These are phyloP conservation scores for Listrodromus nycthemerus DNA, from an alignment of 2,888 invertebrate species.

Conservation along the genomic window DNA sequence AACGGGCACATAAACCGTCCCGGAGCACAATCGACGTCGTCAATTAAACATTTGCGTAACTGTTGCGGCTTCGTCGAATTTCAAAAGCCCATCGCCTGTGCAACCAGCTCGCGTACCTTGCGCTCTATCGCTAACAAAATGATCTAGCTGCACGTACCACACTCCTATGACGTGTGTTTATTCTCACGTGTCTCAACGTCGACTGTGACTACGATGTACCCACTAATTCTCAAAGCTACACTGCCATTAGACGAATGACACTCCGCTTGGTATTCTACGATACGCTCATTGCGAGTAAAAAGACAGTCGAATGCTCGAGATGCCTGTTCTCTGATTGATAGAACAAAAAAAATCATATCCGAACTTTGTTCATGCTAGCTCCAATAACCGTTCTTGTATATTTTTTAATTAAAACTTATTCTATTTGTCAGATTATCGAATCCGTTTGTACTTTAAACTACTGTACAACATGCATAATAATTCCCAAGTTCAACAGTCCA, in stretches of 20 bases:
- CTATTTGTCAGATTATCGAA: not conserved
- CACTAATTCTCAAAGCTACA: not conserved
- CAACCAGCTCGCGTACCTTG: not conserved
- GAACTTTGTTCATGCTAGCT: not conserved
- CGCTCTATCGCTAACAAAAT: slow-evolving; percentile 13
- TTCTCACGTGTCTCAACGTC: slow-evolving; percentile 11
- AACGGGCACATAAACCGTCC: not conserved
- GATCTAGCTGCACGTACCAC: slow-evolving; percentile 16
- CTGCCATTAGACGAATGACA: slow-evolving; percentile 13
- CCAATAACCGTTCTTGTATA: not conserved
- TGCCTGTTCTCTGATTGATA: not conserved
- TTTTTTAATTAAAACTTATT: not conserved
- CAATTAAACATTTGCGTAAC: slow-evolving; percentile 20
- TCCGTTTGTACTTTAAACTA: not conserved
- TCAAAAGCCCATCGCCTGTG: slow-evolving; percentile 1
- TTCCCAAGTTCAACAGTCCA: not conserved
- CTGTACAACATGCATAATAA: not conserved
- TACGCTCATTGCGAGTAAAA: not conserved
- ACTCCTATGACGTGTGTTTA: slow-evolving; percentile 5
- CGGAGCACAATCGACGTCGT: slow-evolving; percentile 2
- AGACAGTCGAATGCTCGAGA: not conserved
- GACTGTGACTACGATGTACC: slow-evolving; percentile 2
- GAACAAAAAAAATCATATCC: not conserved
- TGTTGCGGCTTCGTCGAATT: slow-evolving; percentile 8
- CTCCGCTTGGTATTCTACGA: not conserved